Evolutionary conservation across 2,797 vertebrate species (phyloP).

Genomic region (Atherinosoma microstoma): DNA sequence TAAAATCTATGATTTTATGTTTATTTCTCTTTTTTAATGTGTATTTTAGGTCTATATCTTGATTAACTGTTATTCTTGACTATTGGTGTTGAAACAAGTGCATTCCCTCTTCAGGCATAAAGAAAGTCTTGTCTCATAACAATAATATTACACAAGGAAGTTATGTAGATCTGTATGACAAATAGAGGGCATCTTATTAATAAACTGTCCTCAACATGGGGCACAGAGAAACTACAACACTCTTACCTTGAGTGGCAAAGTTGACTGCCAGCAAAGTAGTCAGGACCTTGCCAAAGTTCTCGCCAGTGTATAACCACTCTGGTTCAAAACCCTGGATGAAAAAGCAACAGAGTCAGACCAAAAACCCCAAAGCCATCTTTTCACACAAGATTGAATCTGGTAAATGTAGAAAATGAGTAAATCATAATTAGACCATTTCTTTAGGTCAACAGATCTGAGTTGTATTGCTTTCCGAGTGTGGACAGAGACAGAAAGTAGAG

Average conservation of each 20-base stretch:
- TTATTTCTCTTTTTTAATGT: neutral
- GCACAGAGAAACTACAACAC: neutral
- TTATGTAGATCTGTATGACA: neutral
- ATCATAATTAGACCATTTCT: conserved; percentile 21
- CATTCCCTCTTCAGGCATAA: neutral
- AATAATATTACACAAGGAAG: neutral
- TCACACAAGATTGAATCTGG: conserved; percentile 8
- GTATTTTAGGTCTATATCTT: neutral
- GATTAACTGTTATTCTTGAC: neutral
- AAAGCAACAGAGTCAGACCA: conserved; percentile 46
- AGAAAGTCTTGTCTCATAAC: neutral
- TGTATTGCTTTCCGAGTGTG: conserved; percentile 3
- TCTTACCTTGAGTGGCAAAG: conserved; percentile 95
- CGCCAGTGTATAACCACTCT: conserved; percentile 89
- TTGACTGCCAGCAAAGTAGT: conserved; percentile 90
- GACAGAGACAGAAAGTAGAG: neutral
- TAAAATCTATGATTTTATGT: neutral
- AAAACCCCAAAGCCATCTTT: neutral
- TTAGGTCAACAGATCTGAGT: neutral
- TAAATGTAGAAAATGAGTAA: neutral
- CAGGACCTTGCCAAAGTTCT: conserved; percentile 91
- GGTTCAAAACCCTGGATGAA: conserved; percentile 91
- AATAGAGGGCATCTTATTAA: neutral
- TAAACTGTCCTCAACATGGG: no score
- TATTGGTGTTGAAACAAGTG: neutral